phyloP scores from a whole-genome alignment of 2,888 invertebrate genomes.

The Tetranychus piercei region DNA sequence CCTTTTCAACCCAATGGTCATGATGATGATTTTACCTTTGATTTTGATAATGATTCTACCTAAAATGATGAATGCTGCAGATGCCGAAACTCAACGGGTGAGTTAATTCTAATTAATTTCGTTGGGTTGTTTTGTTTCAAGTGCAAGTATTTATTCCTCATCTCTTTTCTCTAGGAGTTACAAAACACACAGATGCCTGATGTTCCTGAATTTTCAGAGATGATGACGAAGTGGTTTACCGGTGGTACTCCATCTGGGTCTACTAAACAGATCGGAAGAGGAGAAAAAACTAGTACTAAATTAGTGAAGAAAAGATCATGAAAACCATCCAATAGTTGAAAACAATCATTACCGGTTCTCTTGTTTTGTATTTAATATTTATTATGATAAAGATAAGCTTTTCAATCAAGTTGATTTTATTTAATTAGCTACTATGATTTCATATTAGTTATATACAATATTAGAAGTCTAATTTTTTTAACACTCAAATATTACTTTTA shows the following conservation, averaged over 20 bases:
- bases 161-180: constrained; percentile 44
- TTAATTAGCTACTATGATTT: not conserved
- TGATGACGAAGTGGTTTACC: constrained; percentile 46
- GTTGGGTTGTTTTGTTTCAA: not conserved
- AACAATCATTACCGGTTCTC: not conserved
- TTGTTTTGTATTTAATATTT: not conserved
- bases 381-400: not conserved
- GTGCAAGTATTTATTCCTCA: not conserved
- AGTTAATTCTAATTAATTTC: constrained; percentile 7
- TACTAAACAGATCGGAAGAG: not conserved
- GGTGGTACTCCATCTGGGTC: not conserved
- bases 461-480: not conserved
- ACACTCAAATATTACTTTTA: not conserved
- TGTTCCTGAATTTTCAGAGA: constrained; percentile 87
- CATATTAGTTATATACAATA: too few relatives aligned
- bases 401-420: not conserved
- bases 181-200: constrained; percentile 61
- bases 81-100: constrained; percentile 83
- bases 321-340: not conserved
- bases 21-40: constrained; percentile 89
- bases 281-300: not conserved
- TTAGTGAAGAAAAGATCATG: not conserved
- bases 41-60: constrained; percentile 76
- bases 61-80: constrained; percentile 72
- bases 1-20: constrained; percentile 86